Percentiles rank a stretch among this genome's conserved stretches.
phyloP scores from a whole-genome alignment of 2,797 vertebrate genomes.

The Squalus acanthias region DNA sequence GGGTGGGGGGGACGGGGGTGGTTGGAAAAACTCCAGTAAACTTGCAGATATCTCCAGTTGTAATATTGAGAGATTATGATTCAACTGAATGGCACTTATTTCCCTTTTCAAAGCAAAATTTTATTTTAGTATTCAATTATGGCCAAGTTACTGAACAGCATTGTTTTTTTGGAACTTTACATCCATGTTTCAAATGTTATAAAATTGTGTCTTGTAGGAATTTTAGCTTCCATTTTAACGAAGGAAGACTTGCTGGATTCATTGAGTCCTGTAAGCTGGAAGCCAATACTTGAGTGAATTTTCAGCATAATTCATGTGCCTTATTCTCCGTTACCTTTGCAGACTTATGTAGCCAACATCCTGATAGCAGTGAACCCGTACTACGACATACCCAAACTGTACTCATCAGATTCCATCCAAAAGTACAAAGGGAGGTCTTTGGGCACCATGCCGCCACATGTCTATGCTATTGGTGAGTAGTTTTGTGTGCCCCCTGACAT shows the following conservation, averaged over 20 bases:
- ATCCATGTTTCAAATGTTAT: neutral
- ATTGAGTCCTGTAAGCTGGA: neutral
- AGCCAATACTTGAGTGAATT: neutral
- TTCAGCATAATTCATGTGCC: neutral
- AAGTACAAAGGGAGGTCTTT: slow-evolving; percentile 82
- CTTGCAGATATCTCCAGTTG: neutral
- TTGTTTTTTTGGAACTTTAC: neutral
- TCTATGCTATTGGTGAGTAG: slow-evolving; percentile 85
- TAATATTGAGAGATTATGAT: neutral
- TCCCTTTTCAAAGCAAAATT: neutral
- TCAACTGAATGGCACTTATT: neutral
- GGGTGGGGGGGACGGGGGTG: neutral
- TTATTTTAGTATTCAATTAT: neutral
- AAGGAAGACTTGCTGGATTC: neutral
- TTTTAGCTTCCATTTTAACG: neutral
- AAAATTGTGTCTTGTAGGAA: neutral
- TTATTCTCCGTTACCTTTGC: slow-evolving; percentile 45
- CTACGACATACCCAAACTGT: slow-evolving; percentile 88
- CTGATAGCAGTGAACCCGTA: slow-evolving; percentile 95
- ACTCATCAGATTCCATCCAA: slow-evolving; percentile 76
- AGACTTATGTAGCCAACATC: slow-evolving; percentile 97
- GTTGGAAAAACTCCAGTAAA: neutral
- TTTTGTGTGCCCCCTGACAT: neutral
- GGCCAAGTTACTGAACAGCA: neutral
- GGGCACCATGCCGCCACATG: slow-evolving; percentile 86